A percentile compares a stretch with the other conserved stretches of the same genome.
Conservation (phyloP, 2,113 vertebrate genomes). For the Cynopterus brachyotis region DNA sequence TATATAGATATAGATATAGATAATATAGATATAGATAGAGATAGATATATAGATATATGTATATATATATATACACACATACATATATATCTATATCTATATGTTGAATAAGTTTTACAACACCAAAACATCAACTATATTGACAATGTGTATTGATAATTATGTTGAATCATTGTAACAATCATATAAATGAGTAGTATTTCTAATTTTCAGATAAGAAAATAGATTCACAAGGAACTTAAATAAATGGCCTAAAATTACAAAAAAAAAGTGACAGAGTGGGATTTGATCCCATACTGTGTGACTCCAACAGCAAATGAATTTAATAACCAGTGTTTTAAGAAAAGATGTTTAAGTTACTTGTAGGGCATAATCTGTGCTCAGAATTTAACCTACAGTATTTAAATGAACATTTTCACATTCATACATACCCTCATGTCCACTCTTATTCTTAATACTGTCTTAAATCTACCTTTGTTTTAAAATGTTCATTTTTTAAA, state of each 20-base stretch:
- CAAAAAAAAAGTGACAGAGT: not conserved
- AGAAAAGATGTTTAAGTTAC: not conserved
- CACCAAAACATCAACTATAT: not conserved
- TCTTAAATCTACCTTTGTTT: not conserved
- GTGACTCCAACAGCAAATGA: not conserved
- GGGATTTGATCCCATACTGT: not conserved
- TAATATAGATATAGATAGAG: no score
- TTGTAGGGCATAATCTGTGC: not conserved
- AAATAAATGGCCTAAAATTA: not conserved
- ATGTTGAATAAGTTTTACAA: not conserved
- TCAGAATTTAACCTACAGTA: not conserved
- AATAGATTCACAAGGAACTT: not conserved
- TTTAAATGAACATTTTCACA: not conserved
- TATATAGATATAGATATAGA: no score
- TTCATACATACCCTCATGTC: not conserved
- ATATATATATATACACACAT: no score
- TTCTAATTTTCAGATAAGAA: constrained; percentile 5
- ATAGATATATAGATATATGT: no score
- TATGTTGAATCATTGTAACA: constrained; percentile 45
- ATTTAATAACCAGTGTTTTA: not conserved
- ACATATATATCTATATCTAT: not conserved
- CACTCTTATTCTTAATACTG: not conserved
- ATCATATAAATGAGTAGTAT: not conserved
- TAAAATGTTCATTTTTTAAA: not conserved
- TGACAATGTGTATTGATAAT: no score